Conservation (phyloP, 1,140 invertebrate genomes). For the Drosophila biarmipes region DNA sequence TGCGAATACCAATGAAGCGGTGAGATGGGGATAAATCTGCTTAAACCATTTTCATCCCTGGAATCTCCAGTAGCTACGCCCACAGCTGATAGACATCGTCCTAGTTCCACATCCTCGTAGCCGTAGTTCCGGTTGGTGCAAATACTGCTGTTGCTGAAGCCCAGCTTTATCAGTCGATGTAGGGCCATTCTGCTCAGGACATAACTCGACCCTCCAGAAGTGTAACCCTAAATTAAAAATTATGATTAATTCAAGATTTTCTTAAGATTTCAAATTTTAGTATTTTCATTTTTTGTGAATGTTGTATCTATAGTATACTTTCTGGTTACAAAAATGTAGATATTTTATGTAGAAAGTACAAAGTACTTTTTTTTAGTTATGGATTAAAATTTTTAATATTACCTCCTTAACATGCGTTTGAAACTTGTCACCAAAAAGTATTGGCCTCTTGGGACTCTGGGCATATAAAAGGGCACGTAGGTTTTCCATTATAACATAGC, state of each 20-base stretch:
- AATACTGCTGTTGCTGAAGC: conserved; percentile 88
- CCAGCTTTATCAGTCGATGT: conserved; percentile 89
- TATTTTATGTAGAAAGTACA: neutral
- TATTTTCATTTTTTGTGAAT: neutral
- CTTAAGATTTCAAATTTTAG: too few relatives aligned
- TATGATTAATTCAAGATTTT: too few relatives aligned
- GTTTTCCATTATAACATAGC: conserved; percentile 90
- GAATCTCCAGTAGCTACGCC: conserved; percentile 94
- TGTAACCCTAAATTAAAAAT: conserved; percentile 89
- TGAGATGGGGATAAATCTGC: conserved; percentile 95
- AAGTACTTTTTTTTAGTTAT: neutral
- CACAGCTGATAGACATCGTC: conserved; percentile 94
- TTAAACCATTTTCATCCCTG: conserved; percentile 92
- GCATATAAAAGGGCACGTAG: conserved; percentile 93
- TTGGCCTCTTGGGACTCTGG: conserved; percentile 88
- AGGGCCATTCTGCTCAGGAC: conserved; percentile 93
- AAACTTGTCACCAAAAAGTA: conserved; percentile 95
- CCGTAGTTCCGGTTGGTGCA: conserved; percentile 89
- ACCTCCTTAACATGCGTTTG: conserved; percentile 86
- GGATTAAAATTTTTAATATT: neutral
- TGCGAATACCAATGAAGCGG: conserved; percentile 87
- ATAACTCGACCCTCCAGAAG: conserved; percentile 96
- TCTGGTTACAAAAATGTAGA: neutral
- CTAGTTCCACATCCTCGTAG: conserved; percentile 96
- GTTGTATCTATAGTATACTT: neutral